A percentile compares a stretch with the other conserved stretches of the same genome.
phyloP scores from a whole-genome alignment of 2,888 invertebrate genomes.

The Stegana nigrithorax region DNA sequence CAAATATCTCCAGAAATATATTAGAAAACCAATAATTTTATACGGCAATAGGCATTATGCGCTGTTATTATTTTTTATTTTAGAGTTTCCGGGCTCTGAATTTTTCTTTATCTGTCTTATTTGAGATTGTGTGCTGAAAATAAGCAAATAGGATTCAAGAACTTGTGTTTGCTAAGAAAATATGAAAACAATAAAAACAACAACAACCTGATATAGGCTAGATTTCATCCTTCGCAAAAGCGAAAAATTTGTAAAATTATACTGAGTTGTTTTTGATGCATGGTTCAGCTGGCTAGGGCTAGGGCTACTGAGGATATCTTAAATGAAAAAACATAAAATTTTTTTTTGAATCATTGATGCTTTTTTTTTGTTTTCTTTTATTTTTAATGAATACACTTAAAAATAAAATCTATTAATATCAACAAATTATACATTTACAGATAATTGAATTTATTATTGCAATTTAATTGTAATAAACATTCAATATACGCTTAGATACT shows the following conservation, averaged over 20 bases:
- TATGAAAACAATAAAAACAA: too few species aligned
- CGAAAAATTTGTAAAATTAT: constrained; percentile 27
- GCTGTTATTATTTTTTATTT: too few species aligned
- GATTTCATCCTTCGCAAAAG: too few species aligned
- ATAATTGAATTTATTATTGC: constrained; percentile 53
- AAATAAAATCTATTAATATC: constrained; percentile 30
- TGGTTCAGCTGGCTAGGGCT: constrained; percentile 33
- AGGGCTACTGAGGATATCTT: not conserved
- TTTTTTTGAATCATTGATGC: not conserved
- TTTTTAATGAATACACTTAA: constrained; percentile 33
- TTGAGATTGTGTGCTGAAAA: too few species aligned
- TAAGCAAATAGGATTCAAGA: too few species aligned
- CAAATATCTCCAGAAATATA: too few species aligned
- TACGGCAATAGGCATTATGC: too few species aligned
- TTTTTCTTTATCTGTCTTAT: too few species aligned
- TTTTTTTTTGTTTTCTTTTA: constrained; percentile 3
- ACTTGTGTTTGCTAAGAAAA: too few species aligned
- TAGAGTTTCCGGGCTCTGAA: too few species aligned
- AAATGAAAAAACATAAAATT: constrained; percentile 5
- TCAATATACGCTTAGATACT: constrained; percentile 26
- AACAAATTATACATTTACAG: constrained; percentile 48
- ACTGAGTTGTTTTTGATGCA: not conserved
- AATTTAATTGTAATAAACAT: constrained; percentile 62
- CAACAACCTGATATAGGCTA: too few species aligned
- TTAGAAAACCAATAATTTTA: too few species aligned